A percentile compares a stretch with the other conserved stretches of the same genome.
phyloP scores from a whole-genome alignment of 2,797 vertebrate species.

The Protonibea diacanthus region DNA sequence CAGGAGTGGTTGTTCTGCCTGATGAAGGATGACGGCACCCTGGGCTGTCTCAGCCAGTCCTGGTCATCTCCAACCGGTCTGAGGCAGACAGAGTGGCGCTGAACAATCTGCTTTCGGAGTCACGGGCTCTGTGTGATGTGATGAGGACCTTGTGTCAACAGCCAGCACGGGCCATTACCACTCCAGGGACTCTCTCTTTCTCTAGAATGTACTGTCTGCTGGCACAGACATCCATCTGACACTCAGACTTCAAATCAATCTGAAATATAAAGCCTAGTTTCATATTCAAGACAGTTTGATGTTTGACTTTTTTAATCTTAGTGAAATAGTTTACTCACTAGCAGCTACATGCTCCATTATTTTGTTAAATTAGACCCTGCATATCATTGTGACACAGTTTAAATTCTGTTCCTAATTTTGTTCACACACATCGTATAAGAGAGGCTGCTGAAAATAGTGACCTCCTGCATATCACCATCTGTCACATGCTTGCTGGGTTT shows the following conservation, averaged over 20 bases:
- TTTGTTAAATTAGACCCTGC: background rate
- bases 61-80: constrained; percentile 54
- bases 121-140: constrained; percentile 15
- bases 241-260: background rate
- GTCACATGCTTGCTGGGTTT: constrained; percentile 28
- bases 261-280: background rate
- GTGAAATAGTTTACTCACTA: background rate
- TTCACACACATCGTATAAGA: constrained; percentile 2
- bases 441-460: constrained; percentile 33
- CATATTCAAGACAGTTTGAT: background rate
- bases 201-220: constrained; percentile 30
- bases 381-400: background rate
- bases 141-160: constrained; percentile 66
- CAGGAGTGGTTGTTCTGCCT: background rate
- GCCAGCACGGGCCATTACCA: constrained; percentile 29
- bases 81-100: constrained; percentile 40
- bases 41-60: constrained; percentile 45
- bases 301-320: background rate
- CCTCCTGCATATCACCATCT: constrained; percentile 36
- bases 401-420: background rate
- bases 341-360: background rate
- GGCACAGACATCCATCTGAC: constrained; percentile 21
- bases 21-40: constrained; percentile 26
- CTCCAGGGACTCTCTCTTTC: constrained; percentile 7
- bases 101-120: constrained; percentile 40